phyloP scores from a whole-genome alignment of 2,113 vertebrate genomes.

The Apeltes quadracus region DNA sequence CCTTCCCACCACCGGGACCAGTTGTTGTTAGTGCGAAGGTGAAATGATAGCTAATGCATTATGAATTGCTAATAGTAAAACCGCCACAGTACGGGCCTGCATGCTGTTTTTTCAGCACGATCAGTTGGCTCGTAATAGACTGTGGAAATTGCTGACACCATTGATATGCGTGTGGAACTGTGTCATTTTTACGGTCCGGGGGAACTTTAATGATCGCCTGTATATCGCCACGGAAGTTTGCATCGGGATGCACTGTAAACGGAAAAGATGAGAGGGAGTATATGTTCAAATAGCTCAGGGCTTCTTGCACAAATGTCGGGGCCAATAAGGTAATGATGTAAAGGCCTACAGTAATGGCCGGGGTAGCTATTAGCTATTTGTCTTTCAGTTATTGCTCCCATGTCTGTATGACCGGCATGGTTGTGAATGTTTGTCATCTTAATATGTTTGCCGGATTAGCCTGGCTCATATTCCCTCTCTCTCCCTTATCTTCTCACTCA shows the following conservation, averaged over 20 bases:
- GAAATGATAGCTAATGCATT: conserved; percentile 72
- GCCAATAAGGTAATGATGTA: conserved; percentile 69
- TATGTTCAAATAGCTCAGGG: conserved; percentile 44
- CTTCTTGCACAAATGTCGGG: conserved; percentile 61
- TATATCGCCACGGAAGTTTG: conserved; percentile 57
- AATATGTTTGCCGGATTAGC: conserved; percentile 57
- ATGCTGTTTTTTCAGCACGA: conserved; percentile 55
- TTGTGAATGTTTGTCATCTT: conserved; percentile 64
- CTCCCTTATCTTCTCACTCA: not conserved
- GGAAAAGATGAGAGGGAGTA: conserved; percentile 40
- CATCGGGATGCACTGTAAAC: conserved; percentile 49
- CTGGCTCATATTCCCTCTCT: conserved; percentile 31
- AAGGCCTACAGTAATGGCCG: conserved; percentile 56
- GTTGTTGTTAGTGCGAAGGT: conserved; percentile 67
- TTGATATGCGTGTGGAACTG: conserved; percentile 52
- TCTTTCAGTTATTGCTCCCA: conserved; percentile 64
- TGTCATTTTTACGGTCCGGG: conserved; percentile 60
- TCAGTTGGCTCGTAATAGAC: conserved; percentile 56
- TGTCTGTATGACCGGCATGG: conserved; percentile 55
- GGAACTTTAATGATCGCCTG: conserved; percentile 58
- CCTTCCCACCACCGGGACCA: conserved; percentile 58
- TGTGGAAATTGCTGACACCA: conserved; percentile 54
- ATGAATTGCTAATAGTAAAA: conserved; percentile 74
- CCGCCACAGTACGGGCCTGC: conserved; percentile 9
- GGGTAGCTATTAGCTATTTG: conserved; percentile 61